These are phyloP conservation scores for Numenius arquata DNA, from an alignment of 2,113 vertebrate genomes.

Conservation along the genomic window DNA sequence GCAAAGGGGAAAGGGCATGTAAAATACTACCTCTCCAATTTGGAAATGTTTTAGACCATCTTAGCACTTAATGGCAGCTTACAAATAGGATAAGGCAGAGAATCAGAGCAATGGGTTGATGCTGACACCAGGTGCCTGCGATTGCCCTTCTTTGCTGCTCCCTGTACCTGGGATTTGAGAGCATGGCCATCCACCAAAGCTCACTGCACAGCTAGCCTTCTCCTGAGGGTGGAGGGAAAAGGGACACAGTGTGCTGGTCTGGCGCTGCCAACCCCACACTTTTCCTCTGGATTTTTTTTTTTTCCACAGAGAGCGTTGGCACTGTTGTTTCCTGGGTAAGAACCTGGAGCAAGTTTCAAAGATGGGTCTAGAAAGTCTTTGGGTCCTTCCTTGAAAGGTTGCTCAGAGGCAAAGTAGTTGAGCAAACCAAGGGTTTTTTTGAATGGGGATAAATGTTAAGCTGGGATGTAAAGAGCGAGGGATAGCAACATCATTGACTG, in stretches of 20 bases:
- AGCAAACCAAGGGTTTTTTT: not conserved
- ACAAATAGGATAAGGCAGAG: not conserved
- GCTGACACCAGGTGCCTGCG: not conserved
- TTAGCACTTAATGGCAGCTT: not conserved
- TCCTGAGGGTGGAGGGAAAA: not conserved
- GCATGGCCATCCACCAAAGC: not conserved
- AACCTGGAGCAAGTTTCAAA: not conserved
- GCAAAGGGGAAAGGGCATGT: not conserved
- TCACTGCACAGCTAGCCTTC: not conserved
- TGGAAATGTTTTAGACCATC: not conserved
- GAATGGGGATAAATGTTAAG: not conserved
- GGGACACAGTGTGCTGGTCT: not conserved
- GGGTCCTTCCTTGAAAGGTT: not conserved
- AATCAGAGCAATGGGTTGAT: not conserved
- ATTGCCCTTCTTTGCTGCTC: not conserved
- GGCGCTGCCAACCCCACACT: accelerated
- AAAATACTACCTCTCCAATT: not conserved
- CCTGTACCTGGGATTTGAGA: not conserved
- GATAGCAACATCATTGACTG: not conserved
- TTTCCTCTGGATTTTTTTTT: not conserved
- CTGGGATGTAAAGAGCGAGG: not conserved
- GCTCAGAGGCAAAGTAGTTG: not conserved
- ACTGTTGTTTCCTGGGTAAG: not conserved
- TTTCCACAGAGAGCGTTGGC: not conserved
- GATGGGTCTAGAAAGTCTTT: not conserved